A percentile compares a stretch with the other conserved stretches of the same genome.
These are phyloP conservation scores for Bradypodion ventrale DNA, from an alignment of 2,797 vertebrate species.

Conservation along the genomic window DNA sequence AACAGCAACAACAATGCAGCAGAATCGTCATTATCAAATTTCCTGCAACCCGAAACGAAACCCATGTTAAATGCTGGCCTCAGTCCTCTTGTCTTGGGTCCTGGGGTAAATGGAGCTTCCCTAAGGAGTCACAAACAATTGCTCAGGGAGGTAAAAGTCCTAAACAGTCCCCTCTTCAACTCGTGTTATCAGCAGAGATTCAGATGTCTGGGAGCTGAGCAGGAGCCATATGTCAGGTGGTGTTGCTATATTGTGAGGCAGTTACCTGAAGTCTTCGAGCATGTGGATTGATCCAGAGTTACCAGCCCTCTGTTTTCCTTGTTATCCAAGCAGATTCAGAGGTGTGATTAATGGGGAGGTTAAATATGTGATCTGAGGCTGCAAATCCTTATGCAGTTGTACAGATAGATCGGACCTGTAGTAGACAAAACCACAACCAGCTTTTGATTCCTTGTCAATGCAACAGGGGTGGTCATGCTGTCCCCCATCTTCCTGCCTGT, in stretches of 20 bases:
- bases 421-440: too few relatives aligned
- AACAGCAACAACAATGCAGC: too few relatives aligned
- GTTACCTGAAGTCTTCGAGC: background rate
- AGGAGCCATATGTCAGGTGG: background rate
- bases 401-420: background rate
- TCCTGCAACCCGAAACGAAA: background rate
- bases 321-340: background rate
- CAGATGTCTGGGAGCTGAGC: background rate
- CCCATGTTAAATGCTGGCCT: background rate
- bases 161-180: background rate
- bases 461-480: too few relatives aligned
- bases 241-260: background rate
- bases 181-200: background rate
- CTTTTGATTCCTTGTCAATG: background rate
- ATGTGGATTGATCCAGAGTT: background rate
- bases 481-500: background rate
- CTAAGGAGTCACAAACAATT: background rate
- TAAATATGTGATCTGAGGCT: background rate
- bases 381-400: background rate
- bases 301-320: background rate
- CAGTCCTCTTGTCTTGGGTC: background rate
- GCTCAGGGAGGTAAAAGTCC: background rate
- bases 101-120: background rate
- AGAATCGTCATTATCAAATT: background rate
- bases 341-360: background rate